A percentile compares a stretch with the other conserved stretches of the same genome.
Evolutionary conservation across 53 echinoderm and acorn worm genomes (phyloP).

Genomic region (Apostichopus leukothele): DNA sequence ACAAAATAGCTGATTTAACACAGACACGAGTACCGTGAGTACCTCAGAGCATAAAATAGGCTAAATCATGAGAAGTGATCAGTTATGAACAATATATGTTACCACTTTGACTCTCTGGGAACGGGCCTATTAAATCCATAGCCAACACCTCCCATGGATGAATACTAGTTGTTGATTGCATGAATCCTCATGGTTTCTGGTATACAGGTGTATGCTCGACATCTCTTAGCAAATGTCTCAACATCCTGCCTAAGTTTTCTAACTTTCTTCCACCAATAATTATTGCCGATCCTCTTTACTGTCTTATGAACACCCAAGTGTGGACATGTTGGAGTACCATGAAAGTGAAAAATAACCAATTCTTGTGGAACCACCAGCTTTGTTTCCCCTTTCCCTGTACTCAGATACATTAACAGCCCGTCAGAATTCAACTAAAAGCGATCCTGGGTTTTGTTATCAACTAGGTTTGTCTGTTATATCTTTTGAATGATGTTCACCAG

Average conservation of each 20-base stretch:
- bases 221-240: slow-evolving; percentile 32
- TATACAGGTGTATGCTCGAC: slow-evolving; percentile 48
- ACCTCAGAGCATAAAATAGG: slow-evolving; percentile 42
- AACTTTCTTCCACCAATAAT: slow-evolving; percentile 1
- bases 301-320: neutral
- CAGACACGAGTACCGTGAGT: no score
- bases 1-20: no score
- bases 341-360: slow-evolving; percentile 25
- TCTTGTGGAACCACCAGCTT: neutral
- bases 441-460: neutral
- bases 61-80: slow-evolving; percentile 7
- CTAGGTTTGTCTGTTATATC: neutral
- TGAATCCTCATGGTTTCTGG: slow-evolving; percentile 48
- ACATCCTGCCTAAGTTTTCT: neutral
- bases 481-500: neutral
- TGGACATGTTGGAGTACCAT: slow-evolving; percentile 15
- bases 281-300: neutral
- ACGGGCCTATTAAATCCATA: slow-evolving; percentile 55
- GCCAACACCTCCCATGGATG: slow-evolving; percentile 60
- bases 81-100: slow-evolving; percentile 50
- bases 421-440: neutral
- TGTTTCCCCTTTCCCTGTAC: neutral
- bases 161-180: slow-evolving; percentile 40
- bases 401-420: neutral
- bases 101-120: slow-evolving; percentile 47